Evolutionary conservation across 2,113 vertebrate genomes (phyloP).

Genomic region (Gymnogyps californianus): DNA sequence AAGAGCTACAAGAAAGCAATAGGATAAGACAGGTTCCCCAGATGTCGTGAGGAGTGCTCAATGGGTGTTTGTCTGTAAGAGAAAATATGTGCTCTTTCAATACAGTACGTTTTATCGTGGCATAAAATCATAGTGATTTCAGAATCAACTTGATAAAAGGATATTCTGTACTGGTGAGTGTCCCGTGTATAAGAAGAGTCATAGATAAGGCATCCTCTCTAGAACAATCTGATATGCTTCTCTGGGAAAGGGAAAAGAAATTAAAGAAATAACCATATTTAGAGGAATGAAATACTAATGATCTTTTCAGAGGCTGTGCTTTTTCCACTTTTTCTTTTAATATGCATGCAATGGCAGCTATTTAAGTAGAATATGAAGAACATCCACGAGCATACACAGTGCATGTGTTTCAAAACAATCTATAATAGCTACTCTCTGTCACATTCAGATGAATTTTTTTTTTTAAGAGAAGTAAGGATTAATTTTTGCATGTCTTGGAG

Average conservation of each 20-base stretch:
- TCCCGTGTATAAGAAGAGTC: not conserved
- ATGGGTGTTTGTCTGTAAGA: not conserved
- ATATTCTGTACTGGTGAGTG: not conserved
- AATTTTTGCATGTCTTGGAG: not conserved
- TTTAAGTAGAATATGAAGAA: not conserved
- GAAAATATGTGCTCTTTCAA: not conserved
- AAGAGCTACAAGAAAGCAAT: not conserved
- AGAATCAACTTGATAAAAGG: not conserved
- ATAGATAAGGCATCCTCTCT: not conserved
- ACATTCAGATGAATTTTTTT: not conserved
- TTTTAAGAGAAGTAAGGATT: not conserved
- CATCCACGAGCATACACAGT: not conserved
- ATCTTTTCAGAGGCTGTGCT: not conserved
- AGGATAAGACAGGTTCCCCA: not conserved
- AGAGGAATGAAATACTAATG: not conserved
- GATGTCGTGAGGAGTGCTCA: not conserved
- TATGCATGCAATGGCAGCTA: not conserved
- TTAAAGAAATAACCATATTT: not conserved
- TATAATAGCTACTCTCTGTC: not conserved
- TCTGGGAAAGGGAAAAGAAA: not conserved
- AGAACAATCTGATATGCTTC: not conserved
- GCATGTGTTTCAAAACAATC: not conserved
- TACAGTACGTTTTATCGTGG: accelerated
- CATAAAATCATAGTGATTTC: not conserved
- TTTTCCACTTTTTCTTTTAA: not conserved